Evolutionary conservation across 1,140 invertebrate species (phyloP).

Genomic region (Tetramorium alpestre): DNA sequence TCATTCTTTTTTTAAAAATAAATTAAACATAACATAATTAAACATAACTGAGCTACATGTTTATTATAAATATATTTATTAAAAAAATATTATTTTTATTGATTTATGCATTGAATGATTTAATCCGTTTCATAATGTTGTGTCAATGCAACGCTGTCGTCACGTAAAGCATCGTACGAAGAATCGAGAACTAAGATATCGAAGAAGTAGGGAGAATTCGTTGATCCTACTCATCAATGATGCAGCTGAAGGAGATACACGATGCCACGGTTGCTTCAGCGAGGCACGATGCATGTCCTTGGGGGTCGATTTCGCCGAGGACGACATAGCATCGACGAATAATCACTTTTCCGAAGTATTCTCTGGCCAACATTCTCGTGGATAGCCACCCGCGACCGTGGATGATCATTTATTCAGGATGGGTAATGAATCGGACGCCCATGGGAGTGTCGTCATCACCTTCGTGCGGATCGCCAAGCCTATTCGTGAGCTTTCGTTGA

Average conservation of each 20-base stretch:
- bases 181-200: constrained; percentile 9
- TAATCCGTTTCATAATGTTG: background rate
- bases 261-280: constrained; percentile 53
- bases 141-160: background rate
- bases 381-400: constrained; percentile 70
- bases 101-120: background rate
- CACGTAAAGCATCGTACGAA: constrained; percentile 70
- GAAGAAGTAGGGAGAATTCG: constrained; percentile 27
- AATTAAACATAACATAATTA: background rate
- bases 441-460: constrained; percentile 80
- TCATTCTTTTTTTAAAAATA: background rate
- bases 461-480: constrained; percentile 53
- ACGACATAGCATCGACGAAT: constrained; percentile 80
- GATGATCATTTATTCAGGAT: constrained; percentile 82
- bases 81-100: background rate
- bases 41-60: background rate
- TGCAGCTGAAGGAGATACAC: constrained; percentile 82
- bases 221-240: constrained; percentile 80
- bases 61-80: background rate
- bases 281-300: constrained; percentile 74
- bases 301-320: constrained; percentile 81
- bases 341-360: constrained; percentile 81
- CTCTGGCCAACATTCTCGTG: constrained; percentile 32
- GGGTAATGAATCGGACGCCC: constrained; percentile 82
- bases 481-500: constrained; percentile 55